Base-by-base conservation (phyloP, 1,140 invertebrate species). In the Drosophila nebulosa region DNA sequence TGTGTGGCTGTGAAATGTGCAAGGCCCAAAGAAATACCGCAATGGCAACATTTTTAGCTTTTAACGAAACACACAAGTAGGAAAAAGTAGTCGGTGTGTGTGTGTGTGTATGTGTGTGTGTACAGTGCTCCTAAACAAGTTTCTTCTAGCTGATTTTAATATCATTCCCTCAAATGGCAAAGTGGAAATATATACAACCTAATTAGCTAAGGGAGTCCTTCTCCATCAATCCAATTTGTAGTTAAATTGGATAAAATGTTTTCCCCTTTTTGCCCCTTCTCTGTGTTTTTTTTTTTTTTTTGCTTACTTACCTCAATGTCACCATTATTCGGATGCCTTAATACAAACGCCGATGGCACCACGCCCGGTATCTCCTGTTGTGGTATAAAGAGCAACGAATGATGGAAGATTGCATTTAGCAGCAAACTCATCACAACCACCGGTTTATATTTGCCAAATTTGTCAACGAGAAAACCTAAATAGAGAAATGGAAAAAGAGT, bases 371-470 rank as follows among this genome's bases (percentile, higher is more conserved):
- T 95, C 92, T 96, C 95, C 90, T 95, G 94, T 74, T 95, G 94
- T 6, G 95, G 95, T 74, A 96, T 95, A 65, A 95, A 91, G 58
- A 96, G 92, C 74, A 96, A 83, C 14, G 95, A 93, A 84, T 96
- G 95, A 90, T 96, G 95, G 78, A 95, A 95, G 18, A 94, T 92
- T 24, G 95, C 95, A 89, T 95, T 96, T 58, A 95, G 91, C 42
- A 96, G 92, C 53, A 96, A 93, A 65, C 95, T 94, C 62, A 95
- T 93, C 74, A 96, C 94, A 39, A 96, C 94, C 12, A 96, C 95
- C 3, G 94, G 94, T 88, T 96, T 96, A 83, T 96, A 96, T 90
- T 95, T 95, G 50, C 96, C 96, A 84, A 96, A 95, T 91, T 95
- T 96, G 90, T 97, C 96, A 68, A 96, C 95, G 65, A 96, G 91